These are phyloP conservation scores for Limnephilus auricula DNA, from an alignment of 2,888 invertebrate genomes.

Conservation along the genomic window DNA sequence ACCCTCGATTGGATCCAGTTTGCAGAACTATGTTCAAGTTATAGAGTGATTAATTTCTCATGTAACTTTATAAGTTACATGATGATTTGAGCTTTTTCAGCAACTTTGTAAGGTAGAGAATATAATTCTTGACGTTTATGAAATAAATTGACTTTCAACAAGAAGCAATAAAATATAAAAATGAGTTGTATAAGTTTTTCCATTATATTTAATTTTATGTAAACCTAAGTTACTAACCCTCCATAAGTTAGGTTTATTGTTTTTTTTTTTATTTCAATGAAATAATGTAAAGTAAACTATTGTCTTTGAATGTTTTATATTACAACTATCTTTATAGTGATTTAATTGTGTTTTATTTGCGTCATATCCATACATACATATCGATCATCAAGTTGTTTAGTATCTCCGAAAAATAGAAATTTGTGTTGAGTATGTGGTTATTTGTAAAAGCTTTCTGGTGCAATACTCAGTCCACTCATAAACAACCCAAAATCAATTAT, in stretches of 20 bases:
- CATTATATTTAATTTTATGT: conserved; percentile 38
- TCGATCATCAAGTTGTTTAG: too few relatives aligned
- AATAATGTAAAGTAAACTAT: conserved; percentile 33
- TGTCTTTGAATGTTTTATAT: conserved; percentile 44
- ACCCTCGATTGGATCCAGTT: background rate
- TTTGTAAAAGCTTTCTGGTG: too few relatives aligned
- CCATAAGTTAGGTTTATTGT: conserved; percentile 27
- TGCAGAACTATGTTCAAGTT: background rate
- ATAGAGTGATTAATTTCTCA: background rate
- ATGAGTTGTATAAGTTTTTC: conserved; percentile 17
- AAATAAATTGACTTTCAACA: background rate
- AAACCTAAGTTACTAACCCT: conserved; percentile 33
- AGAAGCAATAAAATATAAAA: background rate
- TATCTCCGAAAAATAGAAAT: too few relatives aligned
- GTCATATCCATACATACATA: background rate
- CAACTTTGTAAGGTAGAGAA: background rate
- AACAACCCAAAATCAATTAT: too few relatives aligned
- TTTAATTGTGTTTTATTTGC: conserved; percentile 5
- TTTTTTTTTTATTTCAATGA: conserved; percentile 37
- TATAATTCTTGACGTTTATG: background rate
- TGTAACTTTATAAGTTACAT: background rate
- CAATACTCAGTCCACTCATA: too few relatives aligned
- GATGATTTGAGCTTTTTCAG: background rate
- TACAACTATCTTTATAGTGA: conserved; percentile 44
- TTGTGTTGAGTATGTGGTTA: too few relatives aligned